A percentile compares a stretch with the other conserved stretches of the same genome.
phyloP scores from a whole-genome alignment of 2,888 invertebrate genomes.

The Drosophila koepferae region DNA sequence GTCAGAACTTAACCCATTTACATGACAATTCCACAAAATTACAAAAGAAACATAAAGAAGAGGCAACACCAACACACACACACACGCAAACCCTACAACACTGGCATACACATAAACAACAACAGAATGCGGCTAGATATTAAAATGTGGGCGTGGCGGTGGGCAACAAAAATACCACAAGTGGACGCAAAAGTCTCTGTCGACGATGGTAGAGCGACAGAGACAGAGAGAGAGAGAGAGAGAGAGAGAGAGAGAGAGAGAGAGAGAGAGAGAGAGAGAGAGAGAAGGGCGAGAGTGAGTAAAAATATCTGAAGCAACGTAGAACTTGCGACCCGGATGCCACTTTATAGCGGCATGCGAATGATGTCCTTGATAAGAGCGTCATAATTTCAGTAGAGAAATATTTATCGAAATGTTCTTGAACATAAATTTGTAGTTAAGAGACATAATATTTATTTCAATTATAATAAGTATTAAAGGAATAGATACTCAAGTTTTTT shows the following conservation, averaged over 20 bases:
- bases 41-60: slow-evolving; percentile 32
- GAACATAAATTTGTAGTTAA: neutral
- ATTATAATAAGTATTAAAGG: too few relatives aligned
- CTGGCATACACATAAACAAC: slow-evolving; percentile 13
- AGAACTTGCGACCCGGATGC: slow-evolving; percentile 57
- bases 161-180: slow-evolving; percentile 50
- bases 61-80: slow-evolving; percentile 4
- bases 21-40: slow-evolving; percentile 68
- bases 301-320: slow-evolving; percentile 12
- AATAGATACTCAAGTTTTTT: too few relatives aligned
- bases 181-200: slow-evolving; percentile 52
- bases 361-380: slow-evolving; percentile 56
- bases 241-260: neutral
- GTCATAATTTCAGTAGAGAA: slow-evolving; percentile 1
- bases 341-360: slow-evolving; percentile 41
- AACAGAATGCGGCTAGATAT: slow-evolving; percentile 23
- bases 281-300: neutral
- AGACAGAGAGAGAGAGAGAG: neutral
- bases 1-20: slow-evolving; percentile 75
- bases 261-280: neutral
- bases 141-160: slow-evolving; percentile 25
- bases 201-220: slow-evolving; percentile 8
- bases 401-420: neutral
- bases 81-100: slow-evolving; percentile 7
- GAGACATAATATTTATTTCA: too few relatives aligned